phyloP scores from a whole-genome alignment of 2,888 invertebrate species.

The Drosophila algonquin region DNA sequence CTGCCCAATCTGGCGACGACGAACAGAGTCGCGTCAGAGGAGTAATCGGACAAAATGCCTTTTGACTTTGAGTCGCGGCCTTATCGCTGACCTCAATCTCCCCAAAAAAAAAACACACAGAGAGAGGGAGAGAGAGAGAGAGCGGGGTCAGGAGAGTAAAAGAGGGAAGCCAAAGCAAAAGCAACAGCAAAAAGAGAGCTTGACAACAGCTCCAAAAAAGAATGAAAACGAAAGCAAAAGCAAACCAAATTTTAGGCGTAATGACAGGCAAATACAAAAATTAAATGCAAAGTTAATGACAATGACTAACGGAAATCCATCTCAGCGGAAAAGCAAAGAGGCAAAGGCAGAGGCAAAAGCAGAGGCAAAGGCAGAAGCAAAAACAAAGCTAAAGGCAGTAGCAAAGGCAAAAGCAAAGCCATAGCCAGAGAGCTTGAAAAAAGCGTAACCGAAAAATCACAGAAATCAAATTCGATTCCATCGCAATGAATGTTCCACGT shows the following conservation, averaged over 20 bases:
- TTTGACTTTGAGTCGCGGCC: slow-evolving; percentile 64
- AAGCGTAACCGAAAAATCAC: slow-evolving; percentile 37
- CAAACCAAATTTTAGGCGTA: slow-evolving; percentile 57
- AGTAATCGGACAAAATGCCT: slow-evolving; percentile 49
- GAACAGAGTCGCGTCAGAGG: slow-evolving; percentile 20
- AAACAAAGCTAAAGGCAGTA: background rate
- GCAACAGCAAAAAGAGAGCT: slow-evolving; percentile 11
- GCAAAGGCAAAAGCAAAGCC: slow-evolving; percentile 1
- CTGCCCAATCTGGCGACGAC: background rate
- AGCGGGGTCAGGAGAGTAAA: slow-evolving; percentile 14
- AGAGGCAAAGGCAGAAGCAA: background rate
- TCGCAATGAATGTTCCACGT: slow-evolving; percentile 79
- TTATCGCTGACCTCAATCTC: slow-evolving; percentile 78
- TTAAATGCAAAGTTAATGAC: slow-evolving; percentile 52
- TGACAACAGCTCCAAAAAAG: slow-evolving; percentile 57
- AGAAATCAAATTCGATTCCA: slow-evolving; percentile 63
- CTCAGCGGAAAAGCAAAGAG: background rate
- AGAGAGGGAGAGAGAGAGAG: slow-evolving; percentile 14
- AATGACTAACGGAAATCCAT: slow-evolving; percentile 31
- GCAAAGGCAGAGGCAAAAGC: background rate
- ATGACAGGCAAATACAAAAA: slow-evolving; percentile 50
- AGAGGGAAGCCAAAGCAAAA: slow-evolving; percentile 18
- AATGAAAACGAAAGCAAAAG: slow-evolving; percentile 72
- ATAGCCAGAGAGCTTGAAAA: slow-evolving; percentile 2
- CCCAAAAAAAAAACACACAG: slow-evolving; percentile 7